Percentiles rank a stretch among this genome's conserved stretches.
Conservation (phyloP, 1,140 invertebrate genomes). For the Psix sp. region DNA sequence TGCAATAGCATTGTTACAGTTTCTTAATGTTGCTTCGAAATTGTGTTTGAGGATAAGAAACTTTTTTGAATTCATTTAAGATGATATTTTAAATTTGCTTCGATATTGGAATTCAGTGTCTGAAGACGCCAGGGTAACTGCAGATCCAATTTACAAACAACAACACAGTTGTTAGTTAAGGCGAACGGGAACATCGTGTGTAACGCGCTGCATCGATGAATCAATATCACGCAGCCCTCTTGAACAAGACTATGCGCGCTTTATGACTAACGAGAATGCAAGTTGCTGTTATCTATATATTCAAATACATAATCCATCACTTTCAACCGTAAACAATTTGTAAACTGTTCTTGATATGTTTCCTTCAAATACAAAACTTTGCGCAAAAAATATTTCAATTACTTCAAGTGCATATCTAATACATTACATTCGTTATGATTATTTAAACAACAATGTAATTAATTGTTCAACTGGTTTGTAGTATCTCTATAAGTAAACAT, state of each 20-base stretch:
- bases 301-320: constrained; percentile 53
- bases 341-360: constrained; percentile 53
- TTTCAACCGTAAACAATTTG: constrained; percentile 54
- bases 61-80: too few relatives aligned
- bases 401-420: constrained; percentile 22
- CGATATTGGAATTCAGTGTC: too few relatives aligned
- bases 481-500: too few relatives aligned
- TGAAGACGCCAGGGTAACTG: too few relatives aligned
- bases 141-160: too few relatives aligned
- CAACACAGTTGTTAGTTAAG: constrained; percentile 31
- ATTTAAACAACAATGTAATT: background rate
- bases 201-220: constrained; percentile 35
- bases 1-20: too few relatives aligned
- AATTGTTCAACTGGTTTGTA: too few relatives aligned
- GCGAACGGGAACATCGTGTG: constrained; percentile 35
- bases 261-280: constrained; percentile 46
- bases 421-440: background rate
- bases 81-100: too few relatives aligned
- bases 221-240: constrained; percentile 46
- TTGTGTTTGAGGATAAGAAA: too few relatives aligned
- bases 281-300: constrained; percentile 43
- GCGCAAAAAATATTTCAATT: constrained; percentile 55
- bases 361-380: constrained; percentile 46
- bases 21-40: too few relatives aligned
- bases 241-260: constrained; percentile 36